phyloP scores from a whole-genome alignment of 2,113 vertebrate species.

The Myodes glareolus region DNA sequence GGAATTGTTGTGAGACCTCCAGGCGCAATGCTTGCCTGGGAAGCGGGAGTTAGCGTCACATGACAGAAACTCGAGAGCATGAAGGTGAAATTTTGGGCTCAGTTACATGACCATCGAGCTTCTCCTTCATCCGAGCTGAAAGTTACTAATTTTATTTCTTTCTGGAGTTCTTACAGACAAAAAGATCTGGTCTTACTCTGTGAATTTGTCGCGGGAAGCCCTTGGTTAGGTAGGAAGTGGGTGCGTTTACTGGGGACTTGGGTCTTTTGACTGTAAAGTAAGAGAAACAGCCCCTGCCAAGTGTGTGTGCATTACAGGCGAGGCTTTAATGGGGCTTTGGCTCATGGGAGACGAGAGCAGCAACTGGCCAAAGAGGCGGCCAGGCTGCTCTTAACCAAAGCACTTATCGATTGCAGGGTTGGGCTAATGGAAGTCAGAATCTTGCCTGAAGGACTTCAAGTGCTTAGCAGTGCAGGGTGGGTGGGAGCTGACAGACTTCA shows the following conservation, averaged over 20 bases:
- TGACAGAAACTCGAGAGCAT: not conserved
- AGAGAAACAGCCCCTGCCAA: not conserved
- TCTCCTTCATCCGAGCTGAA: not conserved
- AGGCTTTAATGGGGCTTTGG: not conserved
- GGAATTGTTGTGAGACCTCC: not conserved
- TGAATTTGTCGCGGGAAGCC: not conserved
- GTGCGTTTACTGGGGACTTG: not conserved
- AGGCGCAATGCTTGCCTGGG: not conserved
- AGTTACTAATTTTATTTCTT: not conserved
- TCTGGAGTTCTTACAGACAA: not conserved
- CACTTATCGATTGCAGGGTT: not conserved
- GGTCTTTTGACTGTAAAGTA: not conserved
- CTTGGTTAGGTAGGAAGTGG: conserved; percentile 20
- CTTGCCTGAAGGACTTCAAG: not conserved
- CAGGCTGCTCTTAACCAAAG: not conserved
- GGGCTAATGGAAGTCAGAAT: not conserved
- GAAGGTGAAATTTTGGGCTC: not conserved
- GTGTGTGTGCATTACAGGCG: not conserved
- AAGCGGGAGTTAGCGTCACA: not conserved
- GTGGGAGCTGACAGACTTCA: not conserved
- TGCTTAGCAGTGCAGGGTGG: not conserved
- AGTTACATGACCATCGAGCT: not conserved
- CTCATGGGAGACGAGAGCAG: not conserved
- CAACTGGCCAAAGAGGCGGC: not conserved
- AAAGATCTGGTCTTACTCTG: not conserved